phyloP scores from a whole-genome alignment of 2,113 vertebrate species.

The Gasterosteus nipponicus region DNA sequence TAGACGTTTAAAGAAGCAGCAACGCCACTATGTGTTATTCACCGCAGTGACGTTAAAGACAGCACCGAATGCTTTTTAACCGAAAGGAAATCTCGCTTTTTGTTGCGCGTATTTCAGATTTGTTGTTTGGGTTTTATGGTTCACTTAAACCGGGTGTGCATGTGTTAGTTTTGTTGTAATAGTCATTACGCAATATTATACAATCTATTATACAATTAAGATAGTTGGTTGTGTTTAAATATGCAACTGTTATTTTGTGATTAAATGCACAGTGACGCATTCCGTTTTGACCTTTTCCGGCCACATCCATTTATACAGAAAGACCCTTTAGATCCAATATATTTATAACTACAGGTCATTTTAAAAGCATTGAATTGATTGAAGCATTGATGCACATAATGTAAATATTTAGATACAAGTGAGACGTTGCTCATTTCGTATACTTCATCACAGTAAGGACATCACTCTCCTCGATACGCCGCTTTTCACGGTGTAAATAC shows the following conservation, averaged over 20 bases:
- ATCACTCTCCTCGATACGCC: background rate
- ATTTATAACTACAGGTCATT: background rate
- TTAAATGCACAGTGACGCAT: background rate
- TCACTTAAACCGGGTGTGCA: background rate
- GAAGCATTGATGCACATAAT: background rate
- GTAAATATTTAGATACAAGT: background rate
- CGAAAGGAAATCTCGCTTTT: background rate
- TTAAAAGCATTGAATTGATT: background rate
- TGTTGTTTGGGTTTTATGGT: background rate
- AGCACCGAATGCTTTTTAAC: no score
- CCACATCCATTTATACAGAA: background rate
- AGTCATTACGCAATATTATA: background rate
- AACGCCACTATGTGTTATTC: background rate
- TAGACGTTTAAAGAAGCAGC: conserved; percentile 18
- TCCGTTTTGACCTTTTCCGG: conserved; percentile 31
- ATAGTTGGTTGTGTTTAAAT: background rate
- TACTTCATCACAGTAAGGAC: background rate
- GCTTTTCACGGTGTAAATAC: background rate
- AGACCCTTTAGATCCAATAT: background rate
- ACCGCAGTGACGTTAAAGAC: background rate
- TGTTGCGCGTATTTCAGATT: conserved; percentile 29
- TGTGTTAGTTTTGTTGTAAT: background rate
- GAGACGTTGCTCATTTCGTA: background rate
- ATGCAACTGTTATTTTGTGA: background rate
- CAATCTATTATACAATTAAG: background rate